These are phyloP conservation scores for Troglohyphantes excavatus DNA, from an alignment of 2,888 invertebrate genomes.

Conservation along the genomic window DNA sequence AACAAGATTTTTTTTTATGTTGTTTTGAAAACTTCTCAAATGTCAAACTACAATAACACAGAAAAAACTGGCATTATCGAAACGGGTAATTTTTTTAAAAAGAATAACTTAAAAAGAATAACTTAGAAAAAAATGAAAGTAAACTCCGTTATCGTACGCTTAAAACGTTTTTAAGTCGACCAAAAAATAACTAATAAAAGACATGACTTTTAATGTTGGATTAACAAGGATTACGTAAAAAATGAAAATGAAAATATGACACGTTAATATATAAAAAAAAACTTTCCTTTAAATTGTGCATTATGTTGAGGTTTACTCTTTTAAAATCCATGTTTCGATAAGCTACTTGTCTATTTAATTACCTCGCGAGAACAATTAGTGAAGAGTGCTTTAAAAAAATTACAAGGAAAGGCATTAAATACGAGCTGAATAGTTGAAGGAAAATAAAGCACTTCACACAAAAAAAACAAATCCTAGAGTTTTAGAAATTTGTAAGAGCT, in stretches of 20 bases:
- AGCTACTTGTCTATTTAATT: slow-evolving; percentile 49
- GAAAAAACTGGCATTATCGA: slow-evolving; percentile 8
- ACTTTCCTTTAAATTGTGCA: not conserved
- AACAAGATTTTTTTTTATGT: not conserved
- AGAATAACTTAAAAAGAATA: not conserved
- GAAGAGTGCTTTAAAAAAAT: slow-evolving; percentile 1
- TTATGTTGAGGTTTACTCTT: slow-evolving; percentile 1
- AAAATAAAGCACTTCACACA: not conserved
- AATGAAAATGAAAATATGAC: slow-evolving; percentile 40
- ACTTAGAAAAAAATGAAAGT: not conserved
- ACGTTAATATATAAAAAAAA: slow-evolving; percentile 30
- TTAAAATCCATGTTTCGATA: slow-evolving; percentile 38
- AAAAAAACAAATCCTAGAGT: not conserved
- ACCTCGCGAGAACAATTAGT: slow-evolving; percentile 33
- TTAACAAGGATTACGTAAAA: slow-evolving; percentile 55
- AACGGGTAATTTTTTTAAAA: too few relatives aligned
- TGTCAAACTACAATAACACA: not conserved
- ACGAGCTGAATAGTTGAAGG: not conserved
- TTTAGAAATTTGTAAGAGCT: not conserved
- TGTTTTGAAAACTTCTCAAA: not conserved
- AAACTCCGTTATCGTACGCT: slow-evolving; percentile 3
- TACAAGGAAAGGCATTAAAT: not conserved
- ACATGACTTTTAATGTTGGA: slow-evolving; percentile 55
- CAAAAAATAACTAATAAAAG: slow-evolving; percentile 34
- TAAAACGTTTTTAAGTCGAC: not conserved